Evolutionary conservation across 2,797 vertebrate species (phyloP).

Genomic region (Enteromius anoplus): DNA sequence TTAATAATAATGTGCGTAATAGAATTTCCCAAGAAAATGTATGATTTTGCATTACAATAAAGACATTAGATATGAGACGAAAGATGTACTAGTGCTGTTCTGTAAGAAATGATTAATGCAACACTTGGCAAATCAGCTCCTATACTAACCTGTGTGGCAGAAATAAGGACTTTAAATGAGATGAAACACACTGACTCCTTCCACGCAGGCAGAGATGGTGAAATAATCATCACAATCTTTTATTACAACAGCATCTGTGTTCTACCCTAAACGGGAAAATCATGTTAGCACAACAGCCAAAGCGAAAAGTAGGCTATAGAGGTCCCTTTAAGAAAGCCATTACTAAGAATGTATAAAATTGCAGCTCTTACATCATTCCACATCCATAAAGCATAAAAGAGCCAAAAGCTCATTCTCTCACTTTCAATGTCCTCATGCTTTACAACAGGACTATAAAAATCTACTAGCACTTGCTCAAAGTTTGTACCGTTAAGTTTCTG

Average conservation of each 20-base stretch:
- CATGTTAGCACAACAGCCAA: conserved; percentile 79
- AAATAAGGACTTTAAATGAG: conserved; percentile 17
- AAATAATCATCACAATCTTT: conserved; percentile 74
- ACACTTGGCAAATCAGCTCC: neutral
- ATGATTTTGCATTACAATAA: conserved; percentile 13
- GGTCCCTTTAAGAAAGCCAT: conserved; percentile 75
- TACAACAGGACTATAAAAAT: conserved; percentile 64
- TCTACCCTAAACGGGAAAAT: conserved; percentile 80
- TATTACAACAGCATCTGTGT: conserved; percentile 76
- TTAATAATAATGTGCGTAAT: neutral
- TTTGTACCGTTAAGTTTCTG: conserved; percentile 55
- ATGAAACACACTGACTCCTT: conserved; percentile 29
- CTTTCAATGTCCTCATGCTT: conserved; percentile 64
- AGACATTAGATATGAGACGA: conserved; percentile 1
- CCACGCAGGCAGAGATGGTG: conserved; percentile 52
- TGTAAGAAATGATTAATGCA: neutral
- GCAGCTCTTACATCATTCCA: conserved; percentile 64
- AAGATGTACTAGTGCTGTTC: neutral
- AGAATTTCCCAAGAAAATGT: neutral
- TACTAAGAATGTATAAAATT: conserved; percentile 74
- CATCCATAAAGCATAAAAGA: conserved; percentile 63
- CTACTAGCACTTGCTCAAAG: conserved; percentile 56
- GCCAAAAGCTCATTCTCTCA: conserved; percentile 55
- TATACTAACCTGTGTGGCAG: neutral
- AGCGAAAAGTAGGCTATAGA: conserved; percentile 73